phyloP scores from a whole-genome alignment of 2,797 vertebrate species.

The Labroides dimidiatus region DNA sequence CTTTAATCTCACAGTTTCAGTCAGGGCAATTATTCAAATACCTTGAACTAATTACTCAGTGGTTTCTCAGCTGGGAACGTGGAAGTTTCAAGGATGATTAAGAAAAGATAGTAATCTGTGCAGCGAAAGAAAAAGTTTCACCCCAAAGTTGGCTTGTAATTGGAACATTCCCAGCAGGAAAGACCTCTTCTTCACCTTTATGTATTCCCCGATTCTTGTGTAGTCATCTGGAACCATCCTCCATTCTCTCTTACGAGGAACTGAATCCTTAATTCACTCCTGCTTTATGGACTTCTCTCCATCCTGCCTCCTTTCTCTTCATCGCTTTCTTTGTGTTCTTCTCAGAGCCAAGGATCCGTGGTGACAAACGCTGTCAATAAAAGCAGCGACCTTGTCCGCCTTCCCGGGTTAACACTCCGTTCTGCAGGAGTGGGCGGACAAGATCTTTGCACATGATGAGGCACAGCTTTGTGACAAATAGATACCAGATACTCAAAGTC shows the following conservation, averaged over 20 bases:
- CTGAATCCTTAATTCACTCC: neutral
- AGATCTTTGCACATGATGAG: neutral
- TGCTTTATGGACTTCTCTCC: conserved; percentile 1
- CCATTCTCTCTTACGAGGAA: neutral
- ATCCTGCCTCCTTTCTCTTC: neutral
- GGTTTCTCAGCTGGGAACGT: conserved; percentile 34
- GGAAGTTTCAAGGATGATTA: conserved; percentile 71
- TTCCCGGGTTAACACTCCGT: conserved; percentile 6
- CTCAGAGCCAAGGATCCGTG: neutral
- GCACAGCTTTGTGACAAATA: neutral
- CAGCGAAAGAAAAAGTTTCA: conserved; percentile 34
- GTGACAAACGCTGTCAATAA: conserved; percentile 31
- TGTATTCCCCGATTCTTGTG: conserved; percentile 6
- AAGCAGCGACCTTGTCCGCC: conserved; percentile 18
- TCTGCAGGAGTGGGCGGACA: conserved; percentile 16
- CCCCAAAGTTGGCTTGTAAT: conserved; percentile 60
- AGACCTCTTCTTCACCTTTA: conserved; percentile 24
- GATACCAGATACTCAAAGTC: neutral
- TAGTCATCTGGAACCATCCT: conserved; percentile 3
- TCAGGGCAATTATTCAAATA: conserved; percentile 70
- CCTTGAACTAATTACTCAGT: conserved; percentile 61
- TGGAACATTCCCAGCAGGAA: conserved; percentile 57
- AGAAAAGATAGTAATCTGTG: conserved; percentile 48
- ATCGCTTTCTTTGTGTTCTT: conserved; percentile 1
- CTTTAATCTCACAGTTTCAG: conserved; percentile 63